These are phyloP conservation scores for Lasioglossum pauxillum DNA, from an alignment of 2,888 invertebrate species.

Conservation along the genomic window DNA sequence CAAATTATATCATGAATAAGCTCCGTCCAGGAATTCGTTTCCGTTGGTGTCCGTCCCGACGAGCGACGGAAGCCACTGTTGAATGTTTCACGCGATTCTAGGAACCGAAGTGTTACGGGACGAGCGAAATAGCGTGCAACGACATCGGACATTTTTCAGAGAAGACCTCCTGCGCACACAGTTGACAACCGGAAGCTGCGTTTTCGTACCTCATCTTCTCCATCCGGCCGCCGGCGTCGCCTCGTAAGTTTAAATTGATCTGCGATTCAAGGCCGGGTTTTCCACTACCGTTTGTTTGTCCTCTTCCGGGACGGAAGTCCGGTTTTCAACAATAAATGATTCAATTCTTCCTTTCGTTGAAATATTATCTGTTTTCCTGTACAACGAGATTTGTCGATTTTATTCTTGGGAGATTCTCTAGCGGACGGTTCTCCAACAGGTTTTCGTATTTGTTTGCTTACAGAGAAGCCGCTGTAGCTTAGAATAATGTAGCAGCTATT, in stretches of 20 bases:
- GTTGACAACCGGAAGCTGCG: constrained; percentile 36
- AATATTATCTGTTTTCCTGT: background rate
- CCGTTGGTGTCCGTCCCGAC: background rate
- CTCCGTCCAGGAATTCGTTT: constrained; percentile 25
- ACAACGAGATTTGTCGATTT: background rate
- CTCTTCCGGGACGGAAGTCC: background rate
- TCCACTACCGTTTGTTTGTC: background rate
- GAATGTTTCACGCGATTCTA: constrained; percentile 54
- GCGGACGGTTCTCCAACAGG: background rate
- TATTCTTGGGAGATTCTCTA: background rate
- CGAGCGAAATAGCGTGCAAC: constrained; percentile 48
- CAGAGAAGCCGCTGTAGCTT: background rate
- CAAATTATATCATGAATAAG: constrained; percentile 60
- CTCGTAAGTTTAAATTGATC: constrained; percentile 39
- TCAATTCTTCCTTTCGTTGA: background rate
- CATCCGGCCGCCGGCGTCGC: background rate
- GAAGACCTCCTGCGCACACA: constrained; percentile 12
- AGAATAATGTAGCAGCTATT: background rate
- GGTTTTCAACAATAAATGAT: background rate
- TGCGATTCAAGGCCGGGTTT: background rate
- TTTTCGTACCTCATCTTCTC: background rate
- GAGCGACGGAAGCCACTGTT: constrained; percentile 35
- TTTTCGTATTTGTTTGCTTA: background rate
- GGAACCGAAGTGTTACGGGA: constrained; percentile 42
- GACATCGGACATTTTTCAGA: constrained; percentile 51